Base-by-base conservation (phyloP, 1,140 invertebrate species). In the Thaumatotibia leucotreta region DNA sequence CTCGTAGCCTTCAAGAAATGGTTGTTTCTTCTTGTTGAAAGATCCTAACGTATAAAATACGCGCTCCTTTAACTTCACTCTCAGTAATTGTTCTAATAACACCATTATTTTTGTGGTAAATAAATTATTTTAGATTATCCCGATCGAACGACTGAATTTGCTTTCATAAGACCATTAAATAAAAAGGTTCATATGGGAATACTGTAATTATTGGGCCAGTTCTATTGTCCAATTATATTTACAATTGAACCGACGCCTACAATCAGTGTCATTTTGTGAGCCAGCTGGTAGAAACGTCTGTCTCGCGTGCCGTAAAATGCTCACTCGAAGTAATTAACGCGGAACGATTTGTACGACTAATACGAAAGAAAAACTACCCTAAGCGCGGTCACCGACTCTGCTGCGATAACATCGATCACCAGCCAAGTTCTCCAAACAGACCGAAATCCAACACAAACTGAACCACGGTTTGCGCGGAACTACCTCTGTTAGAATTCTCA, bases 261-360 rank as follows among this genome's bases (percentile, higher is more conserved):
- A 76, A 73, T 73, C 66, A 64, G 63, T 68, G 67, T 72, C 70
- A 31, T 72, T 74, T 71, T 68, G 67, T 68, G 62, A 63, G 66
- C 61, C 66, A 45, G 29, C 23, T 8, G 4, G 50, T 69, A 74
- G 58, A 80, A 82, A 78, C 74, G 73, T 72, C 52, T 69, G 66
- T 71, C 70, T 85, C 66, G 77, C 78, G 81, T 85, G 83, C 65
- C 63, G 71, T 72, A 76, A 79, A 79, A 75, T 68, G 69, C 61
- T 67, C 70, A 65, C 69, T 75, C 68, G 66, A 73, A 76, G 75
- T 79, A 82, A 80, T 80, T 85, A 80, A 76, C 72, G 72, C 63
- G 65, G 72, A 81, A 79, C 76, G 68, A 82, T 81, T 82, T 75
- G 73, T 79, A 77, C 72, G 68, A 73, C 66, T 68, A 79, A 70